Evolutionary conservation across 1,140 invertebrate species (phyloP).

Genomic region (Diabrotica virgifera): DNA sequence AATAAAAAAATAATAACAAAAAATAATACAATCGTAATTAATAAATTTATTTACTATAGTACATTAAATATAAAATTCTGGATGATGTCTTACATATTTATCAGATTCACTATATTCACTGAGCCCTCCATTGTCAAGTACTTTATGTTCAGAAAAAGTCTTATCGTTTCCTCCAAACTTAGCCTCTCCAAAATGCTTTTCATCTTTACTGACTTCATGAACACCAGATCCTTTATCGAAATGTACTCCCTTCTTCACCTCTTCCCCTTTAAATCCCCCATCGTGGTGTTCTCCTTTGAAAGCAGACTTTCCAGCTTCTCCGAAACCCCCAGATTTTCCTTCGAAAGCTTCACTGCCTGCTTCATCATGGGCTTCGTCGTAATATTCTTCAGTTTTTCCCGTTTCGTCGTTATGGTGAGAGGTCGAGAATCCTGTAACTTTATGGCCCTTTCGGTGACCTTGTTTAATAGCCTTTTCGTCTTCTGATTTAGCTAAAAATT

Average conservation of each 20-base stretch:
- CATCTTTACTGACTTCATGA: conserved; percentile 54
- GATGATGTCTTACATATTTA: conserved; percentile 46
- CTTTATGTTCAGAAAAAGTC: conserved; percentile 46
- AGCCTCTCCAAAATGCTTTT: conserved; percentile 56
- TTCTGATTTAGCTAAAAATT: conserved; percentile 47
- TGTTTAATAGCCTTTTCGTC: conserved; percentile 53
- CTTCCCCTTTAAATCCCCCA: conserved; percentile 52
- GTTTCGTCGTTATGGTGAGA: conserved; percentile 65
- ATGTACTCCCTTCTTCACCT: conserved; percentile 55
- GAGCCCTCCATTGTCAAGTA: conserved; percentile 52
- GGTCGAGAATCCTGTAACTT: conserved; percentile 61
- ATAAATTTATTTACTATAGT: background rate
- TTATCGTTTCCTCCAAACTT: conserved; percentile 54
- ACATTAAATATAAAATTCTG: conserved; percentile 11
- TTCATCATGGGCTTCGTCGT: conserved; percentile 63
- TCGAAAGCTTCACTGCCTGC: conserved; percentile 55
- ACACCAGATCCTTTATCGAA: conserved; percentile 52
- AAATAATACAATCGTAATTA: too few species aligned
- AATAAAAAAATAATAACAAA: too few species aligned
- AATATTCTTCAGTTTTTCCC: conserved; percentile 63
- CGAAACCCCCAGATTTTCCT: conserved; percentile 51
- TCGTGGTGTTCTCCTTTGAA: conserved; percentile 57
- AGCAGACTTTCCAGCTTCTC: conserved; percentile 52
- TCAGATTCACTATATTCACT: conserved; percentile 55
- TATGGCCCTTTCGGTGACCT: conserved; percentile 63